Percentiles rank a stretch among this genome's conserved stretches.
phyloP scores from a whole-genome alignment of 2,797 vertebrate genomes.

The Macropus fuliginosus region DNA sequence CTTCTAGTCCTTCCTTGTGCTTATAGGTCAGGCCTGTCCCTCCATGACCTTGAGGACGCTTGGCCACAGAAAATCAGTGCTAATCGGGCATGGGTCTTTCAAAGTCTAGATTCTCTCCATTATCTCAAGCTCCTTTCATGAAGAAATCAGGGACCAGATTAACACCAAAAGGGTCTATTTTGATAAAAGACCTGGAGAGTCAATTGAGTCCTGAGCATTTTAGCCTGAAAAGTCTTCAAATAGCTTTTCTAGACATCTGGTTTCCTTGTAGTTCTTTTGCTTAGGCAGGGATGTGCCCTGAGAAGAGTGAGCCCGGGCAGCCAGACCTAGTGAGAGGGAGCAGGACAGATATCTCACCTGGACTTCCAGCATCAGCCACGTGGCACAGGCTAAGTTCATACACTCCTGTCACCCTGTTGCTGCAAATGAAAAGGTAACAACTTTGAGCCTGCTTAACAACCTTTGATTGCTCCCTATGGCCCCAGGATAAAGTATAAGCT shows the following conservation, averaged over 20 bases:
- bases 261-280: neutral
- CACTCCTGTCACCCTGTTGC: slow-evolving; percentile 96
- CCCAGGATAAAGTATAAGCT: neutral
- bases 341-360: slow-evolving; percentile 85
- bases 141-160: neutral
- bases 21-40: neutral
- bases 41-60: neutral
- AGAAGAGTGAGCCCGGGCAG: neutral
- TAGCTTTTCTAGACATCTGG: neutral
- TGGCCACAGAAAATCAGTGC: neutral
- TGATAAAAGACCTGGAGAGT: no score
- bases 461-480: neutral
- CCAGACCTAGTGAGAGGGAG: fast-evolving
- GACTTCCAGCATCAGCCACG: slow-evolving; percentile 95
- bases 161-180: neutral
- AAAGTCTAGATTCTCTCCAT: neutral
- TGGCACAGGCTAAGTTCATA: slow-evolving; percentile 97
- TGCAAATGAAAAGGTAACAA: slow-evolving; percentile 69
- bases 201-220: neutral
- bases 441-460: neutral
- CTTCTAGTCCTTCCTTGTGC: neutral
- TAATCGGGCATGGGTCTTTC: neutral
- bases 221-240: neutral
- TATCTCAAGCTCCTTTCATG: neutral
- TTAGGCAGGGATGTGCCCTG: neutral